A percentile compares a stretch with the other conserved stretches of the same genome.
Conservation (phyloP, 2,797 vertebrate species). For the Labeo calbasu region DNA sequence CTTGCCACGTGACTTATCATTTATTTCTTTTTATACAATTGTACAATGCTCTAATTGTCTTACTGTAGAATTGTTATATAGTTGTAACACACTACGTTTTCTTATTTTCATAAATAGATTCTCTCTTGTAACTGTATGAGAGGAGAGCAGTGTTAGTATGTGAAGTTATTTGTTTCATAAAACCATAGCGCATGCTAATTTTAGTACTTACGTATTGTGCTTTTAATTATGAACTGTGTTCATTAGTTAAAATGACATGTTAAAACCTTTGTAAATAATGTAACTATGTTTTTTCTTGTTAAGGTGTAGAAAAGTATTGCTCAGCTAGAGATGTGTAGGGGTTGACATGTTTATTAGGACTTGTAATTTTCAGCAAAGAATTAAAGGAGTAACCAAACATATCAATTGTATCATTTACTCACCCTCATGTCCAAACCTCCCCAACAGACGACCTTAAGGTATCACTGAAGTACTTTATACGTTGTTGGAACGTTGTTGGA, state of each 20-base stretch:
- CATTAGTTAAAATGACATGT: background rate
- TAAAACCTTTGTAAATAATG: slow-evolving; percentile 5
- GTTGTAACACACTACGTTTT: background rate
- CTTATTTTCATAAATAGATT: background rate
- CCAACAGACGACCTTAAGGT: background rate
- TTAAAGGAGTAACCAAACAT: background rate
- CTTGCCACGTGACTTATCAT: background rate
- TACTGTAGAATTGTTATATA: background rate
- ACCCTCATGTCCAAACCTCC: background rate
- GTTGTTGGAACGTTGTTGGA: background rate
- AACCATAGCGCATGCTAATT: background rate
- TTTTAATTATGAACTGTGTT: background rate
- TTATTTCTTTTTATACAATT: background rate
- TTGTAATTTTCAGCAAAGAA: background rate
- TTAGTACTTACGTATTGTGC: background rate
- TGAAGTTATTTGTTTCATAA: background rate
- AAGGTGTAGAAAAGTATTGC: background rate
- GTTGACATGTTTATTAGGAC: too few relatives aligned
- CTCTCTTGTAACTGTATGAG: background rate
- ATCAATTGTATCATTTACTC: background rate
- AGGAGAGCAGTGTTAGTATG: background rate
- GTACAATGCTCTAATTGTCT: background rate
- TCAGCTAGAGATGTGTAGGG: background rate
- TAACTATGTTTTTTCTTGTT: background rate
- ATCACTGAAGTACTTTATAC: background rate